phyloP scores from a whole-genome alignment of 2,888 invertebrate species.

The Pseudococcus longispinus region DNA sequence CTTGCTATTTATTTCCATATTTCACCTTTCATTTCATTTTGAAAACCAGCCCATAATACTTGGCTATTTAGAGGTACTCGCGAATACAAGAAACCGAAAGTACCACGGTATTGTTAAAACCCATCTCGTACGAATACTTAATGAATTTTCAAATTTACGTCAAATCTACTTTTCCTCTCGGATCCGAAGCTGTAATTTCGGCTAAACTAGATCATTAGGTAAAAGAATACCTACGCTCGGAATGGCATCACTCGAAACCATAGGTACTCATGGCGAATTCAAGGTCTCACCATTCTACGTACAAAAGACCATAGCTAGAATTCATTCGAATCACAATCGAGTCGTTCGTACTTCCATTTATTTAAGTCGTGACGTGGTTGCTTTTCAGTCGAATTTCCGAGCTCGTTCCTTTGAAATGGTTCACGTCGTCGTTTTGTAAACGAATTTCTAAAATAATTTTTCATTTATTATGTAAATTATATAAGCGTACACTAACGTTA shows the following conservation, averaged over 20 bases:
- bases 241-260: not conserved
- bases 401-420: constrained; percentile 6
- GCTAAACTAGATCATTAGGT: constrained; percentile 28
- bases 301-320: not conserved
- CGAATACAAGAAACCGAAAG: not conserved
- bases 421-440: not conserved
- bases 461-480: constrained; percentile 33
- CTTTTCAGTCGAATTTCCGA: not conserved
- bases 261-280: not conserved
- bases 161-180: not conserved
- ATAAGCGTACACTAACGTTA: not conserved
- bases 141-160: not conserved
- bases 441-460: constrained; percentile 23
- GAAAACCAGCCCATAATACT: not conserved
- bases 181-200: not conserved
- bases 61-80: too few species aligned
- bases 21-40: not conserved
- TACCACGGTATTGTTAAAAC: not conserved
- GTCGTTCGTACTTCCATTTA: constrained; percentile 7
- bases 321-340: not conserved
- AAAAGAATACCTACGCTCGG: not conserved
- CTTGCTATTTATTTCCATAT: not conserved
- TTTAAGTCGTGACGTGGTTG: constrained; percentile 6
- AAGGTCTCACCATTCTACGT: not conserved
- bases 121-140: not conserved